Base-by-base conservation (phyloP, 2,113 vertebrate species). In the Myrmophylax atrothorax region DNA sequence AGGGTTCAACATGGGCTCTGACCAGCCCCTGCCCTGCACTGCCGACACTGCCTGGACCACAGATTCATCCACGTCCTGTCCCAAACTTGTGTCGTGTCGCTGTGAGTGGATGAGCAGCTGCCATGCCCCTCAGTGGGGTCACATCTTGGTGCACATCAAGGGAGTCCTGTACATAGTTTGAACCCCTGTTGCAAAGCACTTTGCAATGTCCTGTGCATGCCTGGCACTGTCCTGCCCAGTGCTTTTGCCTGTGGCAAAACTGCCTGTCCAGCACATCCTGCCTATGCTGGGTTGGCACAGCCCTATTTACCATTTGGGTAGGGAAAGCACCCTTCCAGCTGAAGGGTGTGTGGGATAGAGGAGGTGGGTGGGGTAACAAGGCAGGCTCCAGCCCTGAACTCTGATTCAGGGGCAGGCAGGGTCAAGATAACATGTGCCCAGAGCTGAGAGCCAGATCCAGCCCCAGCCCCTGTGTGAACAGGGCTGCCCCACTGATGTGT, bases 41-140 rank as follows among this genome's bases (percentile, higher is more conserved):
- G 18, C 91, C 13, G 59, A 95, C 92, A 84, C 90, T 87, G 90
- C 81, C 88, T 0, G 9, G 93, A 72, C 86, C 13, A 17, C 96
- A 94, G 90, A 88, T 89, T 29, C 47, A 4, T 91, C 88, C 90
- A 85, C 31, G 31, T 95, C 86, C 94, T 77, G 86, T 62, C 93
- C 79, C 81, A 93, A 78, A 90, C 90, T 80, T 2, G 50, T 93
- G 72, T 93, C 26, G 40, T 94, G 95, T 96, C 33, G 12, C 97
- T 95, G 91, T 96, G 89, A 96, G 95, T 93, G 94, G 88, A 94
- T 93, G 85, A 96, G 83, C 95, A 70, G 87, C 93, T 96, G 97
- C 92, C 88, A 47, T 90, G 76, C 72, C 90, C 72, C 86, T 66
- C 6, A 0, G 59, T 18, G 68, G 93, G 78, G 87, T 82, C 52